phyloP scores from a whole-genome alignment of 92 coral and sea anemone genomes.

The Virgularia gustaviana region DNA sequence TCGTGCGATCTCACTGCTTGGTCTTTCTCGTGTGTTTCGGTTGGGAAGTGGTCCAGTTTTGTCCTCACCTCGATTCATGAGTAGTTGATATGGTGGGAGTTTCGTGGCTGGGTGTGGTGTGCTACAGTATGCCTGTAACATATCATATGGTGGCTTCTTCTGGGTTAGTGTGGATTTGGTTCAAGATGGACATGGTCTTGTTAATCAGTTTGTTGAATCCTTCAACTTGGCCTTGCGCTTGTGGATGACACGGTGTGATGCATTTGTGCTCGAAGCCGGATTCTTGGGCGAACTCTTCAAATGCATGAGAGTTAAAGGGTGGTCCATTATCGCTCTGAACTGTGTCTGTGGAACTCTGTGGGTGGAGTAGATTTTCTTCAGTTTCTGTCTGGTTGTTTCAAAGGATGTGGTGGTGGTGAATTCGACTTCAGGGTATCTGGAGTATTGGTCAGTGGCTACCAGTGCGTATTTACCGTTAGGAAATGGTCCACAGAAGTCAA shows the following conservation, averaged over 20 bases:
- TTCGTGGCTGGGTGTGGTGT: slow-evolving; percentile 61
- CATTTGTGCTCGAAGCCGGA: slow-evolving; percentile 52
- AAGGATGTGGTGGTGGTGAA: slow-evolving; percentile 36
- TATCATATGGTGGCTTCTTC: slow-evolving; percentile 57
- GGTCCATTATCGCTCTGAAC: slow-evolving; percentile 58
- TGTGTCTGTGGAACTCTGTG: slow-evolving; percentile 39
- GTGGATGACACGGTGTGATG: slow-evolving; percentile 52
- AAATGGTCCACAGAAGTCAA: slow-evolving; percentile 64
- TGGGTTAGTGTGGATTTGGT: slow-evolving; percentile 37
- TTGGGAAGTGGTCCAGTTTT: slow-evolving; percentile 45
- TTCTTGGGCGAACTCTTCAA: slow-evolving; percentile 36
- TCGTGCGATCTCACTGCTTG: too few relatives aligned
- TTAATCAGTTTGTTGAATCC: slow-evolving; percentile 58
- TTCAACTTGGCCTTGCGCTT: slow-evolving; percentile 64
- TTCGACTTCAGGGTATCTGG: slow-evolving; percentile 59
- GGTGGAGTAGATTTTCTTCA: slow-evolving; percentile 42
- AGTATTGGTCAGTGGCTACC: slow-evolving; percentile 51
- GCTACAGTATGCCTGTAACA: slow-evolving; percentile 56
- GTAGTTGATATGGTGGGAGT: slow-evolving; percentile 43
- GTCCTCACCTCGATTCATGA: slow-evolving; percentile 42
- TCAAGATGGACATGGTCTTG: slow-evolving; percentile 51
- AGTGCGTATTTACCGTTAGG: slow-evolving; percentile 43
- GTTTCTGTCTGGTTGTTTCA: slow-evolving; percentile 36
- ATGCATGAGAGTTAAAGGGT: slow-evolving; percentile 52
- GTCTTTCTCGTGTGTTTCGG: too few relatives aligned